Evolutionary conservation across 2,113 vertebrate genomes (phyloP).

Genomic region (Brachyhypopomus gauderio): DNA sequence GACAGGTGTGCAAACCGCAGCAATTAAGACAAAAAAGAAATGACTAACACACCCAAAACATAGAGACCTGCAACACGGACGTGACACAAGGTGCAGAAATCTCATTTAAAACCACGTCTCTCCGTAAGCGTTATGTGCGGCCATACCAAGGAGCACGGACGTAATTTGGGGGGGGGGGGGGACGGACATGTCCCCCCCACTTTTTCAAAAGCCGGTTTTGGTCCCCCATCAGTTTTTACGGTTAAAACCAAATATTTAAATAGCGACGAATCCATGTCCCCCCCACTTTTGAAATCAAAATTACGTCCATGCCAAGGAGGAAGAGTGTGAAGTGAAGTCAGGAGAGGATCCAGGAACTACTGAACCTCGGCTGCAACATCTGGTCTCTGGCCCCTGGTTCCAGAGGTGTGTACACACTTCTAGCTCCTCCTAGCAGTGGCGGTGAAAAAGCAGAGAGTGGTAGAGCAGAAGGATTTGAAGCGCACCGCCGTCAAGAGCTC

Average conservation of each 20-base stretch:
- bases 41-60: conserved; percentile 1
- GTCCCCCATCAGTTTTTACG: too few species aligned
- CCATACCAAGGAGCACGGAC: neutral
- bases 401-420: neutral
- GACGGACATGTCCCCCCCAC: too few species aligned
- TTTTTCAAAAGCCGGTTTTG: too few species aligned
- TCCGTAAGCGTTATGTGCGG: conserved; percentile 4
- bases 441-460: conserved; percentile 27
- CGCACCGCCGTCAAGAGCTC: conserved; percentile 1
- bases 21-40: neutral
- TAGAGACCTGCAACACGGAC: neutral
- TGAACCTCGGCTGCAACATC: conserved; percentile 12
- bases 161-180: too few species aligned
- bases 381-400: conserved; percentile 1
- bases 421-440: conserved; percentile 3
- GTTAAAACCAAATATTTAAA: too few species aligned
- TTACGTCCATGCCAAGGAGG: neutral
- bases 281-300: too few species aligned
- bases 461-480: conserved; percentile 18
- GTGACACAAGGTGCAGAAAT: neutral
- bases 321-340: conserved; percentile 8
- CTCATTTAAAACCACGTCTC: conserved; percentile 33
- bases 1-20: conserved; percentile 14
- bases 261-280: too few species aligned
- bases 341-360: conserved; percentile 19